phyloP scores from a whole-genome alignment of 2,113 vertebrate species.

The Ophthalmolycus amberensis region DNA sequence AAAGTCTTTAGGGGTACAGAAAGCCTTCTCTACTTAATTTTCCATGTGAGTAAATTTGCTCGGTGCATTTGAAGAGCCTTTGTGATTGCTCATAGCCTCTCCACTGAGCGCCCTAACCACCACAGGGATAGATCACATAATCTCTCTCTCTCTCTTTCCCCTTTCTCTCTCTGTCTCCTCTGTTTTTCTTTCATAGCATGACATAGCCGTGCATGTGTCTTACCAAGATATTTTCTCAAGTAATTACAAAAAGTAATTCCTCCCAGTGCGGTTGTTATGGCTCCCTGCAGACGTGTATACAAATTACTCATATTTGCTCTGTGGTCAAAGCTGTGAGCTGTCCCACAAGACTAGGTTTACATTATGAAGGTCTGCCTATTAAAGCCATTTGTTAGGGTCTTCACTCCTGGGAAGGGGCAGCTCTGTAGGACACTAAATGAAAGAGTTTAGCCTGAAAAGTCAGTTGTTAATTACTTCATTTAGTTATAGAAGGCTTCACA shows the following conservation, averaged over 20 bases:
- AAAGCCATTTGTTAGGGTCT: conserved; percentile 84
- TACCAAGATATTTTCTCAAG: conserved; percentile 75
- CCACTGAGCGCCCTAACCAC: conserved; percentile 62
- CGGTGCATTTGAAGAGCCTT: conserved; percentile 71
- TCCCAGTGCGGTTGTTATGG: conserved; percentile 79
- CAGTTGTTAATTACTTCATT: conserved; percentile 80
- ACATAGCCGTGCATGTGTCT: conserved; percentile 69
- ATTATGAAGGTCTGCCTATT: conserved; percentile 83
- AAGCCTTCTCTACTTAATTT: conserved; percentile 76
- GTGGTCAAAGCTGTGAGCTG: conserved; percentile 77
- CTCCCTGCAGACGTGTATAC: conserved; percentile 81
- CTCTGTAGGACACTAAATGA: conserved; percentile 72
- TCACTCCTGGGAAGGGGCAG: conserved; percentile 71
- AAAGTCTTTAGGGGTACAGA: conserved; percentile 79
- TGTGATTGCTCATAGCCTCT: conserved; percentile 77
- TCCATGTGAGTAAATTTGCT: conserved; percentile 80
- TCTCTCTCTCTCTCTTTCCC: conserved; percentile 39
- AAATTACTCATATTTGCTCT: conserved; percentile 85
- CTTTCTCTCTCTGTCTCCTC: conserved; percentile 28
- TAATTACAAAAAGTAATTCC: conserved; percentile 83
- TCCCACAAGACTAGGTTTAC: conserved; percentile 77
- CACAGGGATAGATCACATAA: conserved; percentile 68
- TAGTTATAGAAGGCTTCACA: conserved; percentile 74
- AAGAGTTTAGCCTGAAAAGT: conserved; percentile 72
- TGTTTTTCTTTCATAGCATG: conserved; percentile 56